These are phyloP conservation scores for Alligator sinensis DNA, from an alignment of 2,113 vertebrate species.

Conservation along the genomic window DNA sequence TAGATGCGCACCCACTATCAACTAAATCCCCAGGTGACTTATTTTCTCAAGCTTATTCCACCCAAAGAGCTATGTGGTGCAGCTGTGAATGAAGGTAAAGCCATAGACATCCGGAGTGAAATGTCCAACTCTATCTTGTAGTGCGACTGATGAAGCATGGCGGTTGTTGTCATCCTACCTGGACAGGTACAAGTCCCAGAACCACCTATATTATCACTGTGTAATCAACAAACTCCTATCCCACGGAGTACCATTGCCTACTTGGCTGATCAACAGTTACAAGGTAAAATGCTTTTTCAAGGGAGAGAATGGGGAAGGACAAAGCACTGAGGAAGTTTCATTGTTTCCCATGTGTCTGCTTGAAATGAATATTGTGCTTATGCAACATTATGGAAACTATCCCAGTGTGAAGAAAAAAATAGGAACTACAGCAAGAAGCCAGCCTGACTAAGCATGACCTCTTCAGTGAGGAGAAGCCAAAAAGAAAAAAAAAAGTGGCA, in stretches of 20 bases:
- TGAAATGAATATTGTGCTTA: background rate
- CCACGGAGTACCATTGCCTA: constrained; percentile 90
- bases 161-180: constrained; percentile 89
- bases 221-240: constrained; percentile 94
- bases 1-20: too few relatives aligned
- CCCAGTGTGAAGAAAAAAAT: too few relatives aligned
- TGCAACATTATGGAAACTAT: background rate
- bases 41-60: too few relatives aligned
- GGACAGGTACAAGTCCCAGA: constrained; percentile 84
- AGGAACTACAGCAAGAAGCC: too few relatives aligned
- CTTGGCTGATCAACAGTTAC: constrained; percentile 92
- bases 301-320: background rate
- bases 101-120: background rate
- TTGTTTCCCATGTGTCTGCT: background rate
- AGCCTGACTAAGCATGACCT: too few relatives aligned
- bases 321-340: accelerated
- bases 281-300: constrained; percentile 82
- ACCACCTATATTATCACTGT: constrained; percentile 87
- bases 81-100: too few relatives aligned
- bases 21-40: too few relatives aligned
- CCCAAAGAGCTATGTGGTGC: too few relatives aligned
- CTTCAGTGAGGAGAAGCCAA: too few relatives aligned
- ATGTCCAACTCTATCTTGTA: constrained; percentile 57
- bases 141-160: constrained; percentile 96
- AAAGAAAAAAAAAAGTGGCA: too few relatives aligned